A percentile compares a stretch with the other conserved stretches of the same genome.
These are phyloP conservation scores for Zalophus californianus DNA, from an alignment of 2,797 vertebrate species.

Conservation along the genomic window DNA sequence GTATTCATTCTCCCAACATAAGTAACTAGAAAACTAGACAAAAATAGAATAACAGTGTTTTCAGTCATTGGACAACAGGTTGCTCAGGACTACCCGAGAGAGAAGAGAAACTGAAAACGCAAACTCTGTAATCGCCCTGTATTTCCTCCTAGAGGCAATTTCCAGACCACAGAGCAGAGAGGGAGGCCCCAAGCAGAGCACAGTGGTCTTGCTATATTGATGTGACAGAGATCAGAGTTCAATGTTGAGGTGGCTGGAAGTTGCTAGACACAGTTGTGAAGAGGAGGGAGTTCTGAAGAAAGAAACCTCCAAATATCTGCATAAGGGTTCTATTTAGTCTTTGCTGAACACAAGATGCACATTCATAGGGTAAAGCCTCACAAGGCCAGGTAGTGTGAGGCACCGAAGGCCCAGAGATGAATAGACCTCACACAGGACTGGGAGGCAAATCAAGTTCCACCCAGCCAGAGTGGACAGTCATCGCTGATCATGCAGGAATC, in stretches of 20 bases:
- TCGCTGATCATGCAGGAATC: neutral
- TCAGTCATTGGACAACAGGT: slow-evolving; percentile 15
- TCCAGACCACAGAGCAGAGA: neutral
- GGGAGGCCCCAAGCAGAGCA: neutral
- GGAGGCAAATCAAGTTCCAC: neutral
- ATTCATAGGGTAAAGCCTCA: neutral
- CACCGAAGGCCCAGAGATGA: neutral
- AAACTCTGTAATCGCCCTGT: neutral
- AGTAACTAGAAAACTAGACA: slow-evolving; percentile 12
- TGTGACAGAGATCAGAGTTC: neutral
- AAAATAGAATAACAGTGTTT: neutral
- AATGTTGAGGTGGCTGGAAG: neutral
- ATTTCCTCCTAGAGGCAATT: neutral
- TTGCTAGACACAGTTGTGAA: neutral
- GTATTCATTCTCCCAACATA: neutral
- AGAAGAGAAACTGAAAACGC: neutral
- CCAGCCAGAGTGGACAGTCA: neutral
- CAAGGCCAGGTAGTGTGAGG: neutral
- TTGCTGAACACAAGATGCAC: neutral
- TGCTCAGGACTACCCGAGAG: neutral
- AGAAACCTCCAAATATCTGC: neutral
- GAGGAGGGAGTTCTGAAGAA: neutral
- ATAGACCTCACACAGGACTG: neutral
- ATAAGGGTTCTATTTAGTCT: neutral
- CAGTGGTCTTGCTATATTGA: neutral